A percentile compares a stretch with the other conserved stretches of the same genome.
These are phyloP conservation scores for Lineus longissimus DNA, from an alignment of 1,140 invertebrate genomes.

Conservation along the genomic window DNA sequence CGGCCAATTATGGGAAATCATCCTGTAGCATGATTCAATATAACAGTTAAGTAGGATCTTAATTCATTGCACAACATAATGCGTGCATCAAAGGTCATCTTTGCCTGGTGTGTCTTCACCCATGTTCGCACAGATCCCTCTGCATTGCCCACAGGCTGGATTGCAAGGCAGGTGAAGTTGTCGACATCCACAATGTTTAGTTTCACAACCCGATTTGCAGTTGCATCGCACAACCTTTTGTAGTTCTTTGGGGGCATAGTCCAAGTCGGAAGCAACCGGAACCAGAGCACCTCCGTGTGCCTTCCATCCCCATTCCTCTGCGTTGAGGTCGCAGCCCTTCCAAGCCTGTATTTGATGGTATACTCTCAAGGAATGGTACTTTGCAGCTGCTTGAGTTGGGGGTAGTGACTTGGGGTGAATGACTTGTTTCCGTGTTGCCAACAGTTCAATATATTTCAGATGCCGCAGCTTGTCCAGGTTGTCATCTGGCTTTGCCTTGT, in stretches of 20 bases:
- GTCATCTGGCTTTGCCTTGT: constrained; percentile 6
- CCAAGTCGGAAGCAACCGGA: constrained; percentile 14
- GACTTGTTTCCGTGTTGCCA: background rate
- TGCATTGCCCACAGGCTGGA: constrained; percentile 19
- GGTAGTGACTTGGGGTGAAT: constrained; percentile 2
- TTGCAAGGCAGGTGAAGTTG: constrained; percentile 18
- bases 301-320: constrained; percentile 22
- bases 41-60: too few relatives aligned
- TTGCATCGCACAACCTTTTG: constrained; percentile 23
- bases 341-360: background rate
- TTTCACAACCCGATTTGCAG: constrained; percentile 25
- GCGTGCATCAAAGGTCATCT: too few relatives aligned
- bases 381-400: background rate
- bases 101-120: too few relatives aligned
- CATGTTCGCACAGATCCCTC: constrained; percentile 20
- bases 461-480: background rate
- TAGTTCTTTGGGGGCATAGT: constrained; percentile 20
- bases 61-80: too few relatives aligned
- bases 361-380: background rate
- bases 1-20: too few relatives aligned
- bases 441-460: background rate
- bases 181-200: constrained; percentile 20
- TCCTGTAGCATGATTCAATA: too few relatives aligned
- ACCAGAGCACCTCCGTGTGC: constrained; percentile 6
- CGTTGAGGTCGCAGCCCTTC: background rate